Percentiles rank a stretch among this genome's conserved stretches.
Conservation (phyloP, 2,113 vertebrate species). For the Otis tarda region DNA sequence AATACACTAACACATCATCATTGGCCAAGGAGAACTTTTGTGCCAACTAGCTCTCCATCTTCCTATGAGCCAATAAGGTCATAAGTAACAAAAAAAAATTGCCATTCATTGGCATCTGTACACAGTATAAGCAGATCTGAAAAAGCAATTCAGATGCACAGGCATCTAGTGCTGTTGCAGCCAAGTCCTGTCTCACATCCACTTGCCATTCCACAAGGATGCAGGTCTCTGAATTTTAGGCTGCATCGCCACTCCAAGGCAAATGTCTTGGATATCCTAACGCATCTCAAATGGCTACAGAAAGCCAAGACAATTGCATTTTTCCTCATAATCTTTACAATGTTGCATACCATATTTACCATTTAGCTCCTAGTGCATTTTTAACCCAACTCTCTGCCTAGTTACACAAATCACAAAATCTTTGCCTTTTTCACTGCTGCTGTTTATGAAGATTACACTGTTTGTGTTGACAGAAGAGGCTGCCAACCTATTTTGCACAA, state of each 20-base stretch:
- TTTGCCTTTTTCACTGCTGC: background rate
- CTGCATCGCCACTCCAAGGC: no score
- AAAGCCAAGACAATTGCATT: background rate
- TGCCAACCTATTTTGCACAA: background rate
- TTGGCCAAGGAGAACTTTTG: background rate
- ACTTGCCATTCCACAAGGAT: background rate
- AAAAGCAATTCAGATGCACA: accelerated
- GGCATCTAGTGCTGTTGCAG: background rate
- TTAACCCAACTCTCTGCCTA: background rate
- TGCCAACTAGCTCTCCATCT: background rate
- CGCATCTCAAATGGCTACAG: background rate
- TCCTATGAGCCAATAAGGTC: background rate
- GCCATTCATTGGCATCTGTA: background rate
- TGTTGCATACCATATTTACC: background rate
- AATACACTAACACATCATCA: background rate
- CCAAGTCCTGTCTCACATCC: background rate
- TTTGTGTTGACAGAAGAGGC: background rate
- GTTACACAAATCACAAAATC: background rate
- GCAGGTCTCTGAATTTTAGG: background rate
- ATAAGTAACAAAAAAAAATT: accelerated
- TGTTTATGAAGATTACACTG: background rate
- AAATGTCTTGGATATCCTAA: background rate
- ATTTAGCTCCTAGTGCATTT: background rate
- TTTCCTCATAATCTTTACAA: background rate
- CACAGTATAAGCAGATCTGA: background rate